phyloP scores from a whole-genome alignment of 1,140 invertebrate genomes.

The Asbolus verrucosus region DNA sequence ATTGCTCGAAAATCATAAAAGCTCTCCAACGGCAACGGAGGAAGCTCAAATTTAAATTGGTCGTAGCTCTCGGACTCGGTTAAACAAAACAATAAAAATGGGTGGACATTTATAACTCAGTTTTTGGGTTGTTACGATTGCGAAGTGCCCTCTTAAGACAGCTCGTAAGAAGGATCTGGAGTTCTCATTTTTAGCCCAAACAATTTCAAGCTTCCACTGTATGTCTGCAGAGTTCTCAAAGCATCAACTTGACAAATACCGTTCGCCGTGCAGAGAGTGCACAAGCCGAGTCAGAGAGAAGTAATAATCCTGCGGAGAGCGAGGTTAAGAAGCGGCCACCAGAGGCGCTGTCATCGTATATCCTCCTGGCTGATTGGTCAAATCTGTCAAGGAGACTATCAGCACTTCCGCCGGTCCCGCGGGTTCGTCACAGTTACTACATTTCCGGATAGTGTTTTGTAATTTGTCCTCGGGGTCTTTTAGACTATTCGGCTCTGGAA shows the following conservation, averaged over 20 bases:
- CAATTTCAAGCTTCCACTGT: slow-evolving; percentile 27
- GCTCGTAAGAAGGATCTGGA: slow-evolving; percentile 30
- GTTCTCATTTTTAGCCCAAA: slow-evolving; percentile 37
- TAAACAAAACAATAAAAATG: slow-evolving; percentile 33
- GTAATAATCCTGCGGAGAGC: slow-evolving; percentile 48
- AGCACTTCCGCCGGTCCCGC: slow-evolving; percentile 42
- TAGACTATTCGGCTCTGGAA: too few species aligned
- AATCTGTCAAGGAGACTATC: slow-evolving; percentile 51
- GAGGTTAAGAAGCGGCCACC: slow-evolving; percentile 48
- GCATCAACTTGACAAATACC: slow-evolving; percentile 44
- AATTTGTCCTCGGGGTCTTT: slow-evolving; percentile 8
- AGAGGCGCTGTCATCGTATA: slow-evolving; percentile 48
- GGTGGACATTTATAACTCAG: slow-evolving; percentile 28
- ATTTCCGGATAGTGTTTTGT: not conserved
- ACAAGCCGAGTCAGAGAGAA: slow-evolving; percentile 42
- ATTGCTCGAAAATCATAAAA: not conserved
- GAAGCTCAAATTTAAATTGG: slow-evolving; percentile 17
- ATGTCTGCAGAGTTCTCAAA: slow-evolving; percentile 36
- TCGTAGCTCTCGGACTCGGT: not conserved
- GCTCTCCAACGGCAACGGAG: not conserved
- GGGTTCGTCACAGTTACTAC: slow-evolving; percentile 13
- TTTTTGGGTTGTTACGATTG: slow-evolving; percentile 32
- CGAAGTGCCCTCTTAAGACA: slow-evolving; percentile 33
- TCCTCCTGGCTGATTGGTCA: slow-evolving; percentile 50
- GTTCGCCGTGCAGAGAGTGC: slow-evolving; percentile 43